Conservation (phyloP, 2,113 vertebrate species). For the Procavia capensis region DNA sequence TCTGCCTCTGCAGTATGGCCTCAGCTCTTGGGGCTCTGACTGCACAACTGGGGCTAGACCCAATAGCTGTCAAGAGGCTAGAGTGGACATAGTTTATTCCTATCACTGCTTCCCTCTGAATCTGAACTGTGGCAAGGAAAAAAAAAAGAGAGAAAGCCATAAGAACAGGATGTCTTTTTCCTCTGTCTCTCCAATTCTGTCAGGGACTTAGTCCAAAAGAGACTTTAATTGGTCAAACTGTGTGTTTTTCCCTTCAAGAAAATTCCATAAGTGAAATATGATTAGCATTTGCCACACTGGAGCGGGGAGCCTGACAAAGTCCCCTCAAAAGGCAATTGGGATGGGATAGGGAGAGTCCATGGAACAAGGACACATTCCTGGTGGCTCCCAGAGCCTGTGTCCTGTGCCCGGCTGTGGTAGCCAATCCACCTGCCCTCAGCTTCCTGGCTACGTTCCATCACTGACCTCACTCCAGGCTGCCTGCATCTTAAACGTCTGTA, state of each 20-base stretch:
- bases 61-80: neutral
- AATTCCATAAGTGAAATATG: constrained; percentile 69
- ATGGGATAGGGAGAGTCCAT: neutral
- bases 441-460: neutral
- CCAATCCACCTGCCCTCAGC: neutral
- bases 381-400: neutral
- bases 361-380: neutral
- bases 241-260: constrained; percentile 73
- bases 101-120: constrained; percentile 11
- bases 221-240: constrained; percentile 80
- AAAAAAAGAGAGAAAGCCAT: neutral
- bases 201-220: constrained; percentile 60
- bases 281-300: constrained; percentile 53
- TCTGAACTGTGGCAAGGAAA: constrained; percentile 60
- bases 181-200: constrained; percentile 58
- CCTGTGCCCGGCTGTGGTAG: neutral
- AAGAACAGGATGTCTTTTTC: constrained; percentile 68
- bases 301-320: neutral
- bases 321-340: constrained; percentile 25
- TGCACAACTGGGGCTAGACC: neutral
- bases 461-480: neutral
- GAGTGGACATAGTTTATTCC: neutral
- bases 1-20: neutral
- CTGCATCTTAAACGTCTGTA: neutral
- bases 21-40: neutral